These are phyloP conservation scores for Coboldia fuscipes DNA, from an alignment of 1,140 invertebrate species.

Conservation along the genomic window DNA sequence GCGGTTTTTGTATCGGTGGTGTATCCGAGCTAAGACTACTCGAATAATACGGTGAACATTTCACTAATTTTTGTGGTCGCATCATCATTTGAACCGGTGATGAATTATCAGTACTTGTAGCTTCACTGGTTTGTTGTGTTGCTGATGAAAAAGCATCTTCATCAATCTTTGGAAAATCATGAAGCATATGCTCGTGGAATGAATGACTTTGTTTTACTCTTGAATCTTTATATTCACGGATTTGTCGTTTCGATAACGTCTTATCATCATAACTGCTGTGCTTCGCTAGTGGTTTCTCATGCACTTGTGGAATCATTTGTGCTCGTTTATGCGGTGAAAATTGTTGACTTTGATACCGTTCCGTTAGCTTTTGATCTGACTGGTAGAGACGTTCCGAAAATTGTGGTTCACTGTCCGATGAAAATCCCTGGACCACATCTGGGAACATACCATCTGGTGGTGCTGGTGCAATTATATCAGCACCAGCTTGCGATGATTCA, in stretches of 20 bases:
- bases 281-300: constrained; percentile 29
- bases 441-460: constrained; percentile 4
- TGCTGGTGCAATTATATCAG: not conserved
- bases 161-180: constrained; percentile 14
- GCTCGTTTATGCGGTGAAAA: constrained; percentile 18
- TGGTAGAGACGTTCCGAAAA: constrained; percentile 26
- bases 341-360: constrained; percentile 36
- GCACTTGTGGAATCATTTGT: constrained; percentile 2
- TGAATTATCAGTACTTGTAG: constrained; percentile 16
- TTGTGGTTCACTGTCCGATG: constrained; percentile 16
- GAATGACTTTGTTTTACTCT: constrained; percentile 34
- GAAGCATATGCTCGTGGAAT: constrained; percentile 33
- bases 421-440: constrained; percentile 24
- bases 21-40: constrained; percentile 43
- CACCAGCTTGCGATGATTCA: constrained; percentile 24
- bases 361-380: constrained; percentile 32
- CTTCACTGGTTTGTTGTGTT: constrained; percentile 10
- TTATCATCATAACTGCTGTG: constrained; percentile 36
- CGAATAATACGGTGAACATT: constrained; percentile 44
- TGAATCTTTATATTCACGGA: constrained; percentile 33
- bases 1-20: constrained; percentile 35
- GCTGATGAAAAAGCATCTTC: constrained; percentile 9
- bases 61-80: constrained; percentile 27
- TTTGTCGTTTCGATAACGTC: constrained; percentile 33
- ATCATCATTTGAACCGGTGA: constrained; percentile 20